Percentiles rank a stretch among this genome's conserved stretches.
These are phyloP conservation scores for Tinamus major DNA, from an alignment of 2,797 vertebrate genomes.

Conservation along the genomic window DNA sequence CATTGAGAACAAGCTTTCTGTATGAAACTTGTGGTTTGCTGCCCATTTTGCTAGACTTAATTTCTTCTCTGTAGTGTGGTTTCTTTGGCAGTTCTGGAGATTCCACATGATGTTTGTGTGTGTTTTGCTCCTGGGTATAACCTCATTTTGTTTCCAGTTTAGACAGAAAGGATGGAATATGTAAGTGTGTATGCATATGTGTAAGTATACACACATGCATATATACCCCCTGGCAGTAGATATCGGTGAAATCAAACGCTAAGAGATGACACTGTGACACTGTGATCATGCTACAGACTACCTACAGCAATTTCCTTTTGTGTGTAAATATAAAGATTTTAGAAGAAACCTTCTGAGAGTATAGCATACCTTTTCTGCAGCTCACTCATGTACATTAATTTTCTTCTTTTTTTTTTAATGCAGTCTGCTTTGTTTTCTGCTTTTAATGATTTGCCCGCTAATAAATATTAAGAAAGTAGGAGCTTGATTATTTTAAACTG, in stretches of 20 bases:
- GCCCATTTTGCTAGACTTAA: slow-evolving; percentile 28
- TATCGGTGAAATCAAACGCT: neutral
- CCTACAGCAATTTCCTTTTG: neutral
- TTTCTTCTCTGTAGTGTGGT: slow-evolving; percentile 16
- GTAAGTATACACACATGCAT: neutral
- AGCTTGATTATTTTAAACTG: neutral
- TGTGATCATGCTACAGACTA: neutral
- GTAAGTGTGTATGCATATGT: slow-evolving; percentile 21
- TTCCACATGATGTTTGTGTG: slow-evolving; percentile 26
- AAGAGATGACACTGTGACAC: neutral
- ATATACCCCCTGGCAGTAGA: neutral
- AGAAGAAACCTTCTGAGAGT: neutral
- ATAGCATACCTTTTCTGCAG: neutral
- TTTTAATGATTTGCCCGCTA: neutral
- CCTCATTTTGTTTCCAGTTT: slow-evolving; percentile 41
- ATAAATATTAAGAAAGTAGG: neutral
- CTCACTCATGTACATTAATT: neutral
- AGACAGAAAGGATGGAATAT: slow-evolving; percentile 17
- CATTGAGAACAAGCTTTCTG: slow-evolving; percentile 24
- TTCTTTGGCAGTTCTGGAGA: slow-evolving; percentile 60
- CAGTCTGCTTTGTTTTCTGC: neutral
- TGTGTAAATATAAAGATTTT: neutral
- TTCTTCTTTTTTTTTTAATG: neutral
- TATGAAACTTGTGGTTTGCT: slow-evolving; percentile 54
- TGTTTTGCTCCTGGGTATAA: slow-evolving; percentile 54